A percentile compares a stretch with the other conserved stretches of the same genome.
Evolutionary conservation across 92 coral and sea anemone genomes (phyloP).

Genomic region (Heliopora coerulea): DNA sequence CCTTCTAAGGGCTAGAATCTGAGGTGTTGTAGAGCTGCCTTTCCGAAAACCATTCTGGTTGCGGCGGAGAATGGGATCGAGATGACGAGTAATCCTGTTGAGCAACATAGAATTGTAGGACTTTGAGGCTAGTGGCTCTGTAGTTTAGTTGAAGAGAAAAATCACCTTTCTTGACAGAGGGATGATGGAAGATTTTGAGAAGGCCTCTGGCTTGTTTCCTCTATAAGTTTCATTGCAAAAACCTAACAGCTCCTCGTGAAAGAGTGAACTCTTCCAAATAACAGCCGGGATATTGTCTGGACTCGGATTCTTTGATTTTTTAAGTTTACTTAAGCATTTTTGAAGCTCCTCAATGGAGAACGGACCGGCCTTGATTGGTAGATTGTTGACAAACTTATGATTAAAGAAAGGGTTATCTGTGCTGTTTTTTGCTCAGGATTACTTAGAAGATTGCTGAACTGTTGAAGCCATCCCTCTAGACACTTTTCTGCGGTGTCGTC

Average conservation of each 20-base stretch:
- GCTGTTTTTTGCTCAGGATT: slow-evolving; percentile 34
- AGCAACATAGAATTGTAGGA: slow-evolving; percentile 10
- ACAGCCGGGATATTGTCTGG: slow-evolving; percentile 42
- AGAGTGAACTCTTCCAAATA: slow-evolving; percentile 33
- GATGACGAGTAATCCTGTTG: slow-evolving; percentile 8
- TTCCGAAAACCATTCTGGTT: slow-evolving; percentile 30
- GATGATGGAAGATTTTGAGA: slow-evolving; percentile 33
- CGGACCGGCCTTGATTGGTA: slow-evolving; percentile 28
- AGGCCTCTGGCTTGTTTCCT: slow-evolving; percentile 34
- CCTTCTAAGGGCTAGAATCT: slow-evolving; percentile 21
- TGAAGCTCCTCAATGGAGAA: slow-evolving; percentile 26
- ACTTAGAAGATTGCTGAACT: slow-evolving; percentile 20
- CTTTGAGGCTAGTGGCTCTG: slow-evolving; percentile 27
- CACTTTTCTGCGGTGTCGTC: slow-evolving; percentile 40
- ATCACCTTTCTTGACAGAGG: slow-evolving; percentile 23
- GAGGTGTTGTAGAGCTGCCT: slow-evolving; percentile 31
- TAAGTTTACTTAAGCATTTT: slow-evolving; percentile 26
- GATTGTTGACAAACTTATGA: slow-evolving; percentile 31
- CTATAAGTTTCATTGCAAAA: slow-evolving; percentile 17
- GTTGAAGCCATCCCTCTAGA: slow-evolving; percentile 20
- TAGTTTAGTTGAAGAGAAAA: slow-evolving; percentile 16
- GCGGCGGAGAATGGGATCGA: slow-evolving; percentile 7
- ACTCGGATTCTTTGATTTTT: slow-evolving; percentile 28
- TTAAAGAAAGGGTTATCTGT: slow-evolving; percentile 41
- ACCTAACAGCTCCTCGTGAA: slow-evolving; percentile 28